Evolutionary conservation across 2,888 invertebrate genomes (phyloP), one percentile per base, ranked within the genome.

Genomic region (Scrobipalpa costella): DNA sequence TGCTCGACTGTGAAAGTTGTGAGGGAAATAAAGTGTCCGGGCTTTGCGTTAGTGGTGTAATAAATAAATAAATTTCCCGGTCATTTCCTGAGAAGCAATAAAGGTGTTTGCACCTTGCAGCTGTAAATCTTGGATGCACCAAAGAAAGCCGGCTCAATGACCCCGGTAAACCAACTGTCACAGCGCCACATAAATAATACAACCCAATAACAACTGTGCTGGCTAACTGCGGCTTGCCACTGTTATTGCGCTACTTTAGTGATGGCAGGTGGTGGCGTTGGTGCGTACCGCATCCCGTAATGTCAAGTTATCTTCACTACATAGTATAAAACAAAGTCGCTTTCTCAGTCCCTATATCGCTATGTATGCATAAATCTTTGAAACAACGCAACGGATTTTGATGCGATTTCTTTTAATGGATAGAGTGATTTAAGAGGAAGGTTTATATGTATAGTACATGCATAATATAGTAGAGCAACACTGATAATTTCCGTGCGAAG

Each of bases 101-200:
- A 57, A 38, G 57, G 57, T 57, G 38, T 57, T 38, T 38, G 57
- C 57, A 57, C 57, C 57, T 59, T 58, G 58, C 58, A 59, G 44
- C 21, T 38, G 38, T 59, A 59, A 59, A 59, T 59, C 59, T 38
- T 27, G 44, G 59, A 59, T 59, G 59, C 59, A 59, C 44, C 44
- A 36, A 59, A 59, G 59, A 44, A 59, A 59, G 59, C 44, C 44
- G 44, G 40, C 59, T 59, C 44, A 15, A 59, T 59, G 59, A 59
- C 44, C 59, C 59, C 44, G 19, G 36, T 57, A 36, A 36, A 57
- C 52, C 79, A 78, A 81, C 78, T 81, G 84, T 81, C 83, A 84
- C 81, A 81, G 82, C 69, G 73, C 72, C 77, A 84, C 86, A 87
- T 88, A 87, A 88, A 88, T 88, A 88, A 88, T 87, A 85, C 82